phyloP scores from a whole-genome alignment of 2,888 invertebrate genomes.

The Platerodrilus igneus region DNA sequence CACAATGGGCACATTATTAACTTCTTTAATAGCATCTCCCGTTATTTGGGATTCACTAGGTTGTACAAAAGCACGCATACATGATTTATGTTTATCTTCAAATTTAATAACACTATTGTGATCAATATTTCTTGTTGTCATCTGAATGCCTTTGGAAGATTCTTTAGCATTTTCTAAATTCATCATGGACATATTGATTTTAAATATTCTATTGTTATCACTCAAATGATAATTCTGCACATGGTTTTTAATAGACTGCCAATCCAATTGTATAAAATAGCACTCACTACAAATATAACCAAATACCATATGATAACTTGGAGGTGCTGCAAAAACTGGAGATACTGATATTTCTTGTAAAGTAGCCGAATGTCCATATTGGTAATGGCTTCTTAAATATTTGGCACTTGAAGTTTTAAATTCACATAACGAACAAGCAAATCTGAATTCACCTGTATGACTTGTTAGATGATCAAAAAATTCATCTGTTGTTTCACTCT shows the following conservation, averaged over 20 bases:
- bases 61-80: no score
- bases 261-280: conserved; percentile 65
- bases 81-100: no score
- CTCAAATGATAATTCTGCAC: conserved; percentile 54
- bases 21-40: no score
- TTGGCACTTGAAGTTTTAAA: conserved; percentile 35
- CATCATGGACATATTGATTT: conserved; percentile 40
- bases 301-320: conserved; percentile 36
- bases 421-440: conserved; percentile 59
- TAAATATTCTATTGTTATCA: conserved; percentile 46
- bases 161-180: conserved; percentile 12
- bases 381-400: conserved; percentile 34
- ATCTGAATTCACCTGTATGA: conserved; percentile 76
- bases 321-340: conserved; percentile 21
- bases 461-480: conserved; percentile 70
- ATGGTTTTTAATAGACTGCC: conserved; percentile 60
- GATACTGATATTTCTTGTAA: conserved; percentile 35
- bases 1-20: no score
- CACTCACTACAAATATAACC: conserved; percentile 69
- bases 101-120: no score
- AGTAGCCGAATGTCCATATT: conserved; percentile 24
- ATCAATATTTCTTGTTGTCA: no score
- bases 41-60: no score
- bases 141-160: conserved; percentile 2
- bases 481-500: conserved; percentile 34